Evolutionary conservation across 1,140 invertebrate genomes (phyloP), one percentile per base, ranked within the genome.

Genomic region (Drosophila jambulina): DNA sequence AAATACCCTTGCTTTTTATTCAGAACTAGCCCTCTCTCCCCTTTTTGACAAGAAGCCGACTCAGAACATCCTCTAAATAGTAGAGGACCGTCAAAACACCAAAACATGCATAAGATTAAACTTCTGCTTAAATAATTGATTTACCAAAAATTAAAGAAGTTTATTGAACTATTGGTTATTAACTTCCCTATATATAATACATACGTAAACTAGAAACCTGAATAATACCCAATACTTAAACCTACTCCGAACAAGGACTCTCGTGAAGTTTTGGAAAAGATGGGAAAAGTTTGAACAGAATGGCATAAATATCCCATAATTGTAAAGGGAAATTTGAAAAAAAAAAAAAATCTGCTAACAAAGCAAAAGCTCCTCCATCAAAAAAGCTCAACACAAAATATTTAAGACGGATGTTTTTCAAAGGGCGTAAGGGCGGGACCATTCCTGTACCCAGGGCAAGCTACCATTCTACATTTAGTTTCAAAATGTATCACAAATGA

Each of bases 301-400:
- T 38, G 51, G 51, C 4, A 54, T 36, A 54, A 54, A 54, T 54
- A 23, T 36, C 51, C 51, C 51, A 54, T 5, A 36, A 10, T 6
- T 23, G 8, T 36, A 36, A 17, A 10, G 34, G 51, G 21, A 54
- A 36, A 36, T 23, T 21, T 12, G 1, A 51, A 19, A 4, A 21
- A 3, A 32, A 51, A 19, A 4, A 21, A 3, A 32, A 15, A 12
- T 51, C 32, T 32, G 4, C 6, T n/a, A 29, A 12, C 2, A 8
- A 12, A 51, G 29, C 2, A 23, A 12, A 38, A 54, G 32, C 25
- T 13, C 6, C 9, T 19, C 1, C 9, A n/a, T 4, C 8, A 12
- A 13, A 49, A 29, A 49, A 49, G 48, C 48, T 29, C 6, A 6
- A 29, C n/a, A n/a, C 12, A 6, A 29, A 29, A n/a, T 3, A 15